Evolutionary conservation across 2,797 vertebrate species (phyloP).

Genomic region (Anguilla megastoma): DNA sequence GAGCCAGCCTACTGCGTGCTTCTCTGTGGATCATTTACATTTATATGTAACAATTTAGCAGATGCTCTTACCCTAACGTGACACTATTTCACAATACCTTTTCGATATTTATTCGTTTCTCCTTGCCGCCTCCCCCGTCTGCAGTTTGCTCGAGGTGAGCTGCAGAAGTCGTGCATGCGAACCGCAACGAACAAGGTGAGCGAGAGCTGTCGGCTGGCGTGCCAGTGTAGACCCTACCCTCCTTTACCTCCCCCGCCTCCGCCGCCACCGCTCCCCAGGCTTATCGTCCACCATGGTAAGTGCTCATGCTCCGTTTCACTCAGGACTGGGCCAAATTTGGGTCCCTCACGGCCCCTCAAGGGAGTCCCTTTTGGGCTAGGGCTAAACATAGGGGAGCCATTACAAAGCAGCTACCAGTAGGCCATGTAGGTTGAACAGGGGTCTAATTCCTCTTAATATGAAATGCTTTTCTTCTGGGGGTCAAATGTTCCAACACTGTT

Average conservation of each 20-base stretch:
- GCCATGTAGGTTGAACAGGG: neutral
- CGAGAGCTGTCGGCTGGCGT: conserved; percentile 78
- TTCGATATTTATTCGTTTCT: neutral
- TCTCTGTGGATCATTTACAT: neutral
- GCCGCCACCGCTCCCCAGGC: conserved; percentile 72
- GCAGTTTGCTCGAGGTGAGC: conserved; percentile 77
- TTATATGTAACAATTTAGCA: neutral
- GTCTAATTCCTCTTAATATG: neutral
- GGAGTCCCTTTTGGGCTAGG: neutral
- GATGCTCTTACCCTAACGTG: neutral
- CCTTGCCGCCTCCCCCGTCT: conserved; percentile 3
- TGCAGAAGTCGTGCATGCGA: conserved; percentile 80
- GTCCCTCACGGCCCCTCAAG: neutral
- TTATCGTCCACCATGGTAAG: conserved; percentile 55
- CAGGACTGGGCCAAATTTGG: neutral
- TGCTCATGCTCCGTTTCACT: neutral
- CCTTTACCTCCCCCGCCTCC: conserved; percentile 80
- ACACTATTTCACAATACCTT: neutral
- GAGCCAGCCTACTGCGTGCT: neutral
- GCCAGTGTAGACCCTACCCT: conserved; percentile 82
- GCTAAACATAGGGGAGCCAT: neutral
- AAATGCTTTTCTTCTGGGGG: neutral
- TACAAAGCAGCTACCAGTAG: neutral
- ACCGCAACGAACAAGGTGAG: conserved; percentile 65
- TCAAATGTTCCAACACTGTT: neutral